phyloP scores from a whole-genome alignment of 2,797 vertebrate genomes.

The Lacerta bilineata region DNA sequence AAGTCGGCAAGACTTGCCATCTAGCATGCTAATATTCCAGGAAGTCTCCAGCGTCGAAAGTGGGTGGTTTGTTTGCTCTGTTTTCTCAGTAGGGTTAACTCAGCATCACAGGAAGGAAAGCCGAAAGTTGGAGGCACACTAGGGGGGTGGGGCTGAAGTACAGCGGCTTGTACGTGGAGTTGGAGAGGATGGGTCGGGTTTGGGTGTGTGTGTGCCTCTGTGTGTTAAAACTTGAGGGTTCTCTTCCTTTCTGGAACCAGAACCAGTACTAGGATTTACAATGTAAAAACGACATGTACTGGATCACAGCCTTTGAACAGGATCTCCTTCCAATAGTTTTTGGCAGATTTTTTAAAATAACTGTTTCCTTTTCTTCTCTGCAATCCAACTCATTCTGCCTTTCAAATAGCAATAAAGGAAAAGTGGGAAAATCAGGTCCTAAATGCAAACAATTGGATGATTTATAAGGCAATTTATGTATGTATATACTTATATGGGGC shows the following conservation, averaged over 20 bases:
- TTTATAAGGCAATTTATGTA: neutral
- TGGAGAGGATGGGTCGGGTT: too few species aligned
- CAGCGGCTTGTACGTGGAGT: neutral
- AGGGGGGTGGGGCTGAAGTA: neutral
- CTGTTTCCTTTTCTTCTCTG: neutral
- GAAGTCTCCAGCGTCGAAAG: constrained; percentile 1
- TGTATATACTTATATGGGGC: neutral
- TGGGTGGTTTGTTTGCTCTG: constrained; percentile 33
- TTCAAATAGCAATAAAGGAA: neutral
- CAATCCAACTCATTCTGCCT: neutral
- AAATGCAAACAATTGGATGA: neutral
- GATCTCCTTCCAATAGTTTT: constrained; percentile 23
- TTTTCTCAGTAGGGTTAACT: constrained; percentile 53
- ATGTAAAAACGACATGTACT: constrained; percentile 23
- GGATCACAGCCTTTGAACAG: constrained; percentile 19
- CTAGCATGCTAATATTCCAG: constrained; percentile 52
- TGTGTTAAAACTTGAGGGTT: constrained; percentile 24
- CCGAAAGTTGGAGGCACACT: constrained; percentile 50
- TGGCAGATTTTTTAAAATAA: constrained; percentile 9
- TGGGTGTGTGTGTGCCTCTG: too few species aligned
- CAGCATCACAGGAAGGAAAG: constrained; percentile 35
- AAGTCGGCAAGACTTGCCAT: constrained; percentile 38
- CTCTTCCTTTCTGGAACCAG: constrained; percentile 20
- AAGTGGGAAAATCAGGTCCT: neutral
- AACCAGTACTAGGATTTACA: neutral